Percentiles rank a stretch among this genome's conserved stretches.
phyloP scores from a whole-genome alignment of 2,888 invertebrate genomes.

The Stenichneumon culpator region DNA sequence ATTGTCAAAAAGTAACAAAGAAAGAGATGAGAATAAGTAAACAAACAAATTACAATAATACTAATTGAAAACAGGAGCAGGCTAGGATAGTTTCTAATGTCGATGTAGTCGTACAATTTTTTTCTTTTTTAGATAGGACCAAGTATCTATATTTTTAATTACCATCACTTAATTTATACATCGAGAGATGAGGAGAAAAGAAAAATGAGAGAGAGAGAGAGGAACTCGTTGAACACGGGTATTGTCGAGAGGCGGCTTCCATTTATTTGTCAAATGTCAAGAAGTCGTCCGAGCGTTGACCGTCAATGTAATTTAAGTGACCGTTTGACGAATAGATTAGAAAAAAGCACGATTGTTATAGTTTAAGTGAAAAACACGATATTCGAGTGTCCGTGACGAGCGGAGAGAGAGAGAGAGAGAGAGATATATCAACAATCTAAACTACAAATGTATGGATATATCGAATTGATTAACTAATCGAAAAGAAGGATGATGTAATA shows the following conservation, averaged over 20 bases:
- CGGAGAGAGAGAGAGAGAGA: neutral
- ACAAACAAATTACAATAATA: conserved; percentile 28
- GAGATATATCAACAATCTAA: neutral
- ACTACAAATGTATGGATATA: conserved; percentile 4
- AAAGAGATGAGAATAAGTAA: conserved; percentile 23
- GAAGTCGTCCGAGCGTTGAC: conserved; percentile 37
- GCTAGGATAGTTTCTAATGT: conserved; percentile 43
- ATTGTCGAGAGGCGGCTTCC: conserved; percentile 39
- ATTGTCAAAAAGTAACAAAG: conserved; percentile 66
- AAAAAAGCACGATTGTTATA: conserved; percentile 62
- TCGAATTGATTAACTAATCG: conserved; percentile 32
- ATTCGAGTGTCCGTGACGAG: conserved; percentile 38
- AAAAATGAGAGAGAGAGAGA: conserved; percentile 4
- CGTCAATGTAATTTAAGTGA: conserved; percentile 35
- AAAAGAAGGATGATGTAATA: conserved; percentile 8
- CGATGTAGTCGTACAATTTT: conserved; percentile 50
- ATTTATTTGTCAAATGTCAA: conserved; percentile 41
- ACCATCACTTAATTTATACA: conserved; percentile 58
- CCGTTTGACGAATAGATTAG: conserved; percentile 51
- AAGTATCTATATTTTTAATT: conserved; percentile 72
- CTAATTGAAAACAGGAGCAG: conserved; percentile 40
- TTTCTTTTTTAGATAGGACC: conserved; percentile 69
- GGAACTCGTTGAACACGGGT: conserved; percentile 39
- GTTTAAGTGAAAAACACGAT: conserved; percentile 48
- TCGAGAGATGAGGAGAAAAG: conserved; percentile 11